Conservation (phyloP, 2,888 invertebrate species). For the Amblyjoppa fuscipennis region DNA sequence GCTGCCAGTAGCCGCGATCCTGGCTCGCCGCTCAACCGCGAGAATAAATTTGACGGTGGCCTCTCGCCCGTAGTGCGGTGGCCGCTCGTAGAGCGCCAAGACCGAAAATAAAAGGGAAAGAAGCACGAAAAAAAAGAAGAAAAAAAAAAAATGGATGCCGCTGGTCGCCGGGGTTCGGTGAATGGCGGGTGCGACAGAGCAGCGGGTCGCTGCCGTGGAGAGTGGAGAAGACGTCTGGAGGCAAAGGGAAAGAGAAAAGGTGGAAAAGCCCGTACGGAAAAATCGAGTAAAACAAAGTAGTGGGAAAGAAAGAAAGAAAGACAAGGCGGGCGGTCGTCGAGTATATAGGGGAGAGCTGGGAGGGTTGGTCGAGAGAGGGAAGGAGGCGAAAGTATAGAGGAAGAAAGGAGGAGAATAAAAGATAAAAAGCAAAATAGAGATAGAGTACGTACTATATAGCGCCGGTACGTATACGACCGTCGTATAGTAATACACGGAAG, state of each 20-base stretch:
- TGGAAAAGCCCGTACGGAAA: conserved; percentile 68
- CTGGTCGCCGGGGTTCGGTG: conserved; percentile 58
- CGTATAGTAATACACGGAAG: conserved; percentile 18
- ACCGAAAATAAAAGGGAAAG: conserved; percentile 76
- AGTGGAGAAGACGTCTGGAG: conserved; percentile 62
- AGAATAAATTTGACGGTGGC: conserved; percentile 80
- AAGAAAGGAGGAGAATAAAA: conserved; percentile 58
- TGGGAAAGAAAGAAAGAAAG: conserved; percentile 51
- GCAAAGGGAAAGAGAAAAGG: conserved; percentile 61
- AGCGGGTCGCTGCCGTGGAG: conserved; percentile 43
- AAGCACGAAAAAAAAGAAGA: neutral
- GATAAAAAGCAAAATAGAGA: conserved; percentile 45
- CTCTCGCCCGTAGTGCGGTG: conserved; percentile 71
- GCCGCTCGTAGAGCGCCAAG: conserved; percentile 72
- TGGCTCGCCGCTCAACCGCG: conserved; percentile 79
- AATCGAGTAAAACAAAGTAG: conserved; percentile 33
- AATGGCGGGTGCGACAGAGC: conserved; percentile 52
- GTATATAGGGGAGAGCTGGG: conserved; percentile 43
- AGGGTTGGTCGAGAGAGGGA: conserved; percentile 55
- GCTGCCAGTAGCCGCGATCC: conserved; percentile 26
- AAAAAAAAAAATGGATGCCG: conserved; percentile 58
- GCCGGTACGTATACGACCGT: conserved; percentile 21
- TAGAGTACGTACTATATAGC: conserved; percentile 27
- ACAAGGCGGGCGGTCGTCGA: conserved; percentile 17
- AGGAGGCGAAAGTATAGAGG: conserved; percentile 49